Conservation (phyloP, 2,797 vertebrate species). For the Kryptolebias ocellatus region DNA sequence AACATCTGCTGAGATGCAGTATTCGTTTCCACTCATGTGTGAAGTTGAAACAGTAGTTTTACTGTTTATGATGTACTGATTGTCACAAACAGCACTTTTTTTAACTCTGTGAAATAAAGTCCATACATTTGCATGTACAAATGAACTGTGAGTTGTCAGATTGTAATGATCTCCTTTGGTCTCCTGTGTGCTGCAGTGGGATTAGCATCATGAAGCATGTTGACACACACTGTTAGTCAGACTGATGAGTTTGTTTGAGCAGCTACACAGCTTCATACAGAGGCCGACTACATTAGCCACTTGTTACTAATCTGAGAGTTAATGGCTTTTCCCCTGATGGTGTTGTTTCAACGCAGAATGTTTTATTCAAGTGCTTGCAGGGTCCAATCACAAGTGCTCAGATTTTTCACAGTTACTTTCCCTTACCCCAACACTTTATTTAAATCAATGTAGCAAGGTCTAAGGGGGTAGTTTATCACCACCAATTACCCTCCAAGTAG, state of each 20-base stretch:
- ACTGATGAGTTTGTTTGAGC: constrained; percentile 74
- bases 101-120: constrained; percentile 16
- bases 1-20: constrained; percentile 38
- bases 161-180: constrained; percentile 47
- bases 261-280: constrained; percentile 47
- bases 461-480: constrained; percentile 71
- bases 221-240: constrained; percentile 66
- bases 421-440: constrained; percentile 55
- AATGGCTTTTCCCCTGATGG: constrained; percentile 57
- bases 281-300: constrained; percentile 61
- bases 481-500: constrained; percentile 67
- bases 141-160: constrained; percentile 23
- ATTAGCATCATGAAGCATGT: constrained; percentile 66
- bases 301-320: constrained; percentile 62
- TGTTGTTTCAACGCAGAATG: constrained; percentile 54
- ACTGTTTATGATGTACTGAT: constrained; percentile 24
- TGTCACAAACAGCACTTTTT: constrained; percentile 28
- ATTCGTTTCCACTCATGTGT: constrained; percentile 7
- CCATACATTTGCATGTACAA: neutral
- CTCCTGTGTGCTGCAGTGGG: constrained; percentile 43
- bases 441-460: constrained; percentile 64
- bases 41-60: constrained; percentile 20
- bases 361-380: constrained; percentile 65
- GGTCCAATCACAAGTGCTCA: constrained; percentile 59
- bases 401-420: constrained; percentile 73